Conservation (phyloP, 2,113 vertebrate species). For the Sitta europaea region DNA sequence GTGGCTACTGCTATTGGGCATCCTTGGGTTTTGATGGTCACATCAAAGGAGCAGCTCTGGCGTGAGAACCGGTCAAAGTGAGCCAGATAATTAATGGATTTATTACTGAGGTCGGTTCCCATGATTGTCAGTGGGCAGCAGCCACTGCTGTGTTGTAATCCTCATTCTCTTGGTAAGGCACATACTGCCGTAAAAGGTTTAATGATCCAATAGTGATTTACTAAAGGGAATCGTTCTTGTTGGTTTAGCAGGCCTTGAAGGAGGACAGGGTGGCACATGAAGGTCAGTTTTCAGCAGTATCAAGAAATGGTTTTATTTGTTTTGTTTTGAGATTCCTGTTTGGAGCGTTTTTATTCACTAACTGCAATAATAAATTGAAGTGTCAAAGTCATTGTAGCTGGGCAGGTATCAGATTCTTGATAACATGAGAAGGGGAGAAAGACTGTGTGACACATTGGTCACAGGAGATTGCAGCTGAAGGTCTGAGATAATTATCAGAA, state of each 20-base stretch:
- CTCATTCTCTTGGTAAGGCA: slow-evolving; percentile 75
- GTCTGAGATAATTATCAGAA: background rate
- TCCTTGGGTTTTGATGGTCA: slow-evolving; percentile 67
- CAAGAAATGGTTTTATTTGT: background rate
- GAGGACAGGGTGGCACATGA: background rate
- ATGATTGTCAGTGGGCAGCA: slow-evolving; percentile 72
- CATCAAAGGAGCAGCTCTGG: slow-evolving; percentile 75
- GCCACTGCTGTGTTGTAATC: slow-evolving; percentile 70
- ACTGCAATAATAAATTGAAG: background rate
- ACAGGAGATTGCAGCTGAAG: background rate
- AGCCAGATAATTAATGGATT: slow-evolving; percentile 77
- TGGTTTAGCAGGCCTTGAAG: slow-evolving; percentile 8
- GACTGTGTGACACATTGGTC: background rate
- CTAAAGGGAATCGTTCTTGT: slow-evolving; percentile 68
- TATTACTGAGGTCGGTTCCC: slow-evolving; percentile 71
- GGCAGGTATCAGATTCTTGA: background rate
- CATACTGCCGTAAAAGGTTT: slow-evolving; percentile 69
- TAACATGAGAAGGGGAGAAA: background rate
- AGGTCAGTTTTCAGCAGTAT: slow-evolving; percentile 33
- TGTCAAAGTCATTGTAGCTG: background rate
- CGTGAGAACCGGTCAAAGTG: slow-evolving; percentile 73
- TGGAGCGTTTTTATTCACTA: background rate
- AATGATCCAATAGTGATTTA: slow-evolving; percentile 75
- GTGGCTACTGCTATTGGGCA: slow-evolving; percentile 37
- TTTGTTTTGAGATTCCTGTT: background rate